Evolutionary conservation across 1,140 invertebrate genomes (phyloP).

Genomic region (Lethocerus indicus): DNA sequence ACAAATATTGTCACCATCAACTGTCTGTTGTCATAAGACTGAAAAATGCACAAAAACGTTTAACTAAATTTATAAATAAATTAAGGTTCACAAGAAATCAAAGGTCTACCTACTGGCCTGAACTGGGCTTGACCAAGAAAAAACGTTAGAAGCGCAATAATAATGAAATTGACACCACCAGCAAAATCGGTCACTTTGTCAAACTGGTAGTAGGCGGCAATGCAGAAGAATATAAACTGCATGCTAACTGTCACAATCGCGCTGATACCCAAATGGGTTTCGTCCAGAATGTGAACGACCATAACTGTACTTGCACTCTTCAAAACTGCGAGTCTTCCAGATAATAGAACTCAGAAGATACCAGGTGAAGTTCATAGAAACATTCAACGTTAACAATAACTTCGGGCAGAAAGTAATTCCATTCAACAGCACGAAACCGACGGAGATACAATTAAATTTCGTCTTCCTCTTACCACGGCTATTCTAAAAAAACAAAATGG

Average conservation of each 20-base stretch:
- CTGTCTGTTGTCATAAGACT: conserved; percentile 70
- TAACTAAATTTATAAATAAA: not conserved
- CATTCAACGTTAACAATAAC: no score
- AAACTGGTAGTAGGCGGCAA: conserved; percentile 69
- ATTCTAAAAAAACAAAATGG: no score
- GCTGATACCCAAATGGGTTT: conserved; percentile 72
- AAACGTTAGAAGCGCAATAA: conserved; percentile 71
- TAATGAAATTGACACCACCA: conserved; percentile 79
- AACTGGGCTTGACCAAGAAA: conserved; percentile 44
- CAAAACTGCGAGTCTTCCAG: no score
- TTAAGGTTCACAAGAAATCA: not conserved
- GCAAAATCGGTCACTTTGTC: conserved; percentile 87
- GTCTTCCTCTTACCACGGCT: no score
- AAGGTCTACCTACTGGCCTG: conserved; percentile 27
- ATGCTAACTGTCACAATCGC: conserved; percentile 71
- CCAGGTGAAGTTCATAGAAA: no score
- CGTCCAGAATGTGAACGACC: conserved; percentile 56
- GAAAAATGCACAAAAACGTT: conserved; percentile 19
- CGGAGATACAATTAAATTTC: no score
- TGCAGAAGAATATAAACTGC: conserved; percentile 75
- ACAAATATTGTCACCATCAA: conserved; percentile 74
- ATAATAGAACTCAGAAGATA: no score
- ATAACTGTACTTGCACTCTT: no score
- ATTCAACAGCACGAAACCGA: no score
- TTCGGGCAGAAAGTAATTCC: no score